These are phyloP conservation scores for Esox lucius DNA, from an alignment of 2,797 vertebrate genomes.

Conservation along the genomic window DNA sequence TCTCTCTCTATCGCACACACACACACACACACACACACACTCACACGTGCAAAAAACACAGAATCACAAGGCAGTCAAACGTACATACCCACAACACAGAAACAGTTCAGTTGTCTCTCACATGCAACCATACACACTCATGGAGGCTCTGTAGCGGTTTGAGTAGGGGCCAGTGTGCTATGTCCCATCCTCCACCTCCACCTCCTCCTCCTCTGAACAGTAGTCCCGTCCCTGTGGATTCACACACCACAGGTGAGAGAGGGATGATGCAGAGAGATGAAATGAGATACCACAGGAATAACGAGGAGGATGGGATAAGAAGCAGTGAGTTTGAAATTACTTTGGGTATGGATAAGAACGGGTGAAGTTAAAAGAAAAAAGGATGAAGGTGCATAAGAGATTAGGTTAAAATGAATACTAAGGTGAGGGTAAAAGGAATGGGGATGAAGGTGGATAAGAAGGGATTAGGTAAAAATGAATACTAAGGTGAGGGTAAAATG, in stretches of 20 bases:
- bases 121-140: conserved; percentile 50
- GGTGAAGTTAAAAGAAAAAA: neutral
- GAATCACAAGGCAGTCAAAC: conserved; percentile 32
- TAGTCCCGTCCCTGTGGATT: conserved; percentile 88
- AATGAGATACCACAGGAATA: neutral
- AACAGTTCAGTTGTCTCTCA: conserved; percentile 60
- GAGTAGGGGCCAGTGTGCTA: conserved; percentile 67
- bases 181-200: conserved; percentile 83
- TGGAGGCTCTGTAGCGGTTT: conserved; percentile 52
- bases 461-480: too few relatives aligned
- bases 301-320: neutral
- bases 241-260: conserved; percentile 12
- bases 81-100: conserved; percentile 45
- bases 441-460: too few relatives aligned
- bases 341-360: too few relatives aligned
- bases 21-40: conserved; percentile 35
- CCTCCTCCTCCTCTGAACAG: conserved; percentile 92
- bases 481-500: neutral
- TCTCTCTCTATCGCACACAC: conserved; percentile 20
- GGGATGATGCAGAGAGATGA: conserved; percentile 22
- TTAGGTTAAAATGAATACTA: too few relatives aligned
- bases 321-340: too few relatives aligned
- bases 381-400: neutral
- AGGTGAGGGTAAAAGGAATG: neutral
- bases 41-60: conserved; percentile 27